Base-by-base conservation (phyloP, 2,113 vertebrate species). In the Naja naja region DNA sequence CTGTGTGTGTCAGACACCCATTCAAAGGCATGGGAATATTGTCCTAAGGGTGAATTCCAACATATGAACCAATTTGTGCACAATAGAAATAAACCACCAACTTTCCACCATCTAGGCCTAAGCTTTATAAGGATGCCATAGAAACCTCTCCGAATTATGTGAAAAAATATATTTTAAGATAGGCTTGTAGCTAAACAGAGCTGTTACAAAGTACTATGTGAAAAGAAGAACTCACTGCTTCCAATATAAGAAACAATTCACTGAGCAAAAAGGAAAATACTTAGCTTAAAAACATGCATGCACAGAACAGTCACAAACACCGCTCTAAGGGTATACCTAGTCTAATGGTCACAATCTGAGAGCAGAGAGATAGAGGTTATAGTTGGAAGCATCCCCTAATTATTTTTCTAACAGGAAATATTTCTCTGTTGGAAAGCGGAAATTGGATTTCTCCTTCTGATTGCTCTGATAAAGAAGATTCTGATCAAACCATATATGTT, bases 101-200 rank as follows among this genome's bases (percentile, higher is more conserved):
- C 58, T 0, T 90, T 94, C 93, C 43, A 93, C 55, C 93, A 93
- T 96, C 94, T 95, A 96, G 93, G 94, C 92, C 94, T 95, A 69
- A 94, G 56, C 43, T 96, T 93, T 95, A 95, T 93, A 89, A 96
- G 81, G 95, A 91, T 92, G 93, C 95, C 54, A 43, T 95, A 95
- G 92, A 93, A 94, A 90, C 54, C 45, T 93, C 88, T 94, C 91
- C 92, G 95, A 56, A 90, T 89, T 95, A 92, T 95, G 91, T 92
- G 91, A 8, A 0, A 45, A 53, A 0, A 0, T 4, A 89, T 53
- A 47, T 23, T 92, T 93, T 94, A 94, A 91, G 85, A 92, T 34
- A 81, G 34, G 2, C 69, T 81, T 39, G 90, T 93, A 52, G 58
- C 6, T 94, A 95, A 95, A 89, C 18, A 94, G 91, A 88, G n/a